Percentiles rank a stretch among this genome's conserved stretches.
phyloP scores from a whole-genome alignment of 2,888 invertebrate genomes.

The Epirrhoe alternata region DNA sequence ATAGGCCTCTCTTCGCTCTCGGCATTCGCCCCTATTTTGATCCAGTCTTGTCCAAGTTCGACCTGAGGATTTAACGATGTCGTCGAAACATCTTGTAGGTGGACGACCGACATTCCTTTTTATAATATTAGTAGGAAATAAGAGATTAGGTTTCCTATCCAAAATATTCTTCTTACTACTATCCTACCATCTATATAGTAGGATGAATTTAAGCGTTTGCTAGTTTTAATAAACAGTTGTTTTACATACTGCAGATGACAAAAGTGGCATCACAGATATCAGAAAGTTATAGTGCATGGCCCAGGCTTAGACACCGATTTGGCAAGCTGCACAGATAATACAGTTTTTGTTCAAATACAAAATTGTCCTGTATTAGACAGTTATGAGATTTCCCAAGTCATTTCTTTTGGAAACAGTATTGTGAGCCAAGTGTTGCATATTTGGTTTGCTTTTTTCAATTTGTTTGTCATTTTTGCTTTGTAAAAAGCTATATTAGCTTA shows the following conservation, averaged over 20 bases:
- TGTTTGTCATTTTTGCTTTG: neutral
- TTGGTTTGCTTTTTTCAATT: constrained; percentile 1
- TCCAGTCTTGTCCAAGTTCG: too few relatives aligned
- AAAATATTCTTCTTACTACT: too few relatives aligned
- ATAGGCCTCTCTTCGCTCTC: too few relatives aligned
- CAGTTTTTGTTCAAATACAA: constrained; percentile 45
- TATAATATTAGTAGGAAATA: too few relatives aligned
- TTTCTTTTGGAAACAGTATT: constrained; percentile 38
- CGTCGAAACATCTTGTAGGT: too few relatives aligned
- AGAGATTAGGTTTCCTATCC: too few relatives aligned
- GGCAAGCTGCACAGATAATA: constrained; percentile 48
- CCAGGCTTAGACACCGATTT: constrained; percentile 52
- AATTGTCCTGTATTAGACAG: constrained; percentile 44
- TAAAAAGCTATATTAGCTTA: neutral
- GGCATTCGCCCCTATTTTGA: too few relatives aligned
- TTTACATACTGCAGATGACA: constrained; percentile 8
- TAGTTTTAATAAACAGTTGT: too few relatives aligned
- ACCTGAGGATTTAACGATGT: too few relatives aligned
- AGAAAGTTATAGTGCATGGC: constrained; percentile 27
- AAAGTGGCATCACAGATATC: constrained; percentile 23
- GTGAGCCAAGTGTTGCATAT: constrained; percentile 23
- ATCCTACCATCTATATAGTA: too few relatives aligned
- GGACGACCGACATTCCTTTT: too few relatives aligned
- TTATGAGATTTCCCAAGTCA: constrained; percentile 44
- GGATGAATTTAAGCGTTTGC: too few relatives aligned